A percentile compares a stretch with the other conserved stretches of the same genome.
Evolutionary conservation across 2,113 vertebrate species (phyloP).

Genomic region (Heterotis niloticus): DNA sequence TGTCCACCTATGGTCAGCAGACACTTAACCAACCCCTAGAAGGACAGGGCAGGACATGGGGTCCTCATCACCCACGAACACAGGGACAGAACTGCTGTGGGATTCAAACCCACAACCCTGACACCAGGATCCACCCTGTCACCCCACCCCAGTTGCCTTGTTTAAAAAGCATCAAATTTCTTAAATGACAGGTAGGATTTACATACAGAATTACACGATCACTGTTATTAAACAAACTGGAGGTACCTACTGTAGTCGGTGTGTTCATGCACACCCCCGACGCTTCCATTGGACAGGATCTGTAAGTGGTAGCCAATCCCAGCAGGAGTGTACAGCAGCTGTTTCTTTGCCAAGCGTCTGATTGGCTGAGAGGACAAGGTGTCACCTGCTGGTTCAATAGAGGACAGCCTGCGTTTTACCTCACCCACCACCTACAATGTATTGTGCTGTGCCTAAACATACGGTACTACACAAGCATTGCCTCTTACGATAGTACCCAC

Average conservation of each 20-base stretch:
- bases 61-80: background rate
- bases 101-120: no score
- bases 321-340: slow-evolving; percentile 60
- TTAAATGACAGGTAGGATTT: background rate
- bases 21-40: no score
- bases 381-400: slow-evolving; percentile 30
- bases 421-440: background rate
- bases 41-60: background rate
- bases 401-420: no score
- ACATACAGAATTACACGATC: background rate
- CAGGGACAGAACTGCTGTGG: no score
- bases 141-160: no score
- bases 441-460: background rate
- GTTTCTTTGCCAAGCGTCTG: slow-evolving; percentile 31
- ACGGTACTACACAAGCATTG: no score
- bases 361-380: slow-evolving; percentile 26
- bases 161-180: no score
- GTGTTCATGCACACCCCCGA: slow-evolving; percentile 56
- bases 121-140: no score
- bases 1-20: no score
- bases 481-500: background rate
- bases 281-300: slow-evolving; percentile 49
- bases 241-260: slow-evolving; percentile 53
- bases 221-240: background rate
- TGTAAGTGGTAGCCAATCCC: slow-evolving; percentile 68